Evolutionary conservation across 2,888 invertebrate genomes (phyloP), one percentile per base, ranked within the genome.

Genomic region (Coremacera marginata): DNA sequence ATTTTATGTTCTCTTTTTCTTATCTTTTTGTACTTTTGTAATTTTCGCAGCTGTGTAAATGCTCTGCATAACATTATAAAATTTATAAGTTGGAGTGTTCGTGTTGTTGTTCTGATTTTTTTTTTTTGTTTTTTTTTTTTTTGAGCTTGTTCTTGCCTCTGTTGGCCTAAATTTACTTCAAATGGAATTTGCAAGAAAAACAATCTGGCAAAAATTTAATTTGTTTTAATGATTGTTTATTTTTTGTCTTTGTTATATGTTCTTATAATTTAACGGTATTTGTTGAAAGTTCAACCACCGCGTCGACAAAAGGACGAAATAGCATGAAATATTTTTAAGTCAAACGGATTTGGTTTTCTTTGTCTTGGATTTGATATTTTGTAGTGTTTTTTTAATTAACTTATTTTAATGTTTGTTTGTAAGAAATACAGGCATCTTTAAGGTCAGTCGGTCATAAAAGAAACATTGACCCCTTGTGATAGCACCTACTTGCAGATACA

Each of bases 161-260:
- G 44, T 44, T 44, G 27, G 27, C 19, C 55, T 34, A 37, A 31
- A 63, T 27, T 34, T 63, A 37, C 34, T 63, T 3, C 55, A 34
- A 49, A 44, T 70, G 51, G 51, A 55, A 55, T 73, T 73, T 44
- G 49, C n/a, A 73, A 73, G 60, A 73, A 60, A 60, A 62, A 73
- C 62, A 60, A 62, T 73, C 62, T 73, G 44, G 34, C 19, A 37
- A 73, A 31, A 73, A 73, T 73, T 73, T 37, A 62, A 73, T 60
- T 63, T 62, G 62, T 73, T 73, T 73, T 73, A n/a, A 49, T 51
- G 27, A 51, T 16, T 16, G 31, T 60, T 72, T 72, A 62, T 49
- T 49, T 44, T 44, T 44, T 31, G n/a, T 67, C 37, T 67, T 67
- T 67, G 8, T 67, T 4, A 4, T 34, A 8, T 67, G 22, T 49